These are phyloP conservation scores for Tiphia femorata DNA, from an alignment of 2,888 invertebrate species.

Conservation along the genomic window DNA sequence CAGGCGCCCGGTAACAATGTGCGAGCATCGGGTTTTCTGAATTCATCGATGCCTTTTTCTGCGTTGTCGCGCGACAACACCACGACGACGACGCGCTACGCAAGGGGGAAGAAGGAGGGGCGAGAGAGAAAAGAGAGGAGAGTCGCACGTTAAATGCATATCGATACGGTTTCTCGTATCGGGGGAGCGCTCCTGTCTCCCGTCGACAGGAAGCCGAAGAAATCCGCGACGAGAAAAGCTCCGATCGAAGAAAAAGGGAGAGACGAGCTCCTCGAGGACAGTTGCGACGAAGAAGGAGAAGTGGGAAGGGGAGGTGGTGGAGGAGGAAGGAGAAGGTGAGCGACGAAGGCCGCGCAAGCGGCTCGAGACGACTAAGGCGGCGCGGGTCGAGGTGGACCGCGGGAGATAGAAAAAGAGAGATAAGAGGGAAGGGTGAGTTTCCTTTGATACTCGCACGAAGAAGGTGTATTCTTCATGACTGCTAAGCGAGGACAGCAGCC, in stretches of 20 bases:
- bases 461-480: neutral
- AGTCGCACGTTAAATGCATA: conserved; percentile 16
- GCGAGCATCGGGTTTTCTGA: conserved; percentile 24
- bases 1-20: conserved; percentile 24
- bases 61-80: conserved; percentile 4
- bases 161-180: conserved; percentile 12
- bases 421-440: neutral
- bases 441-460: neutral
- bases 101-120: neutral
- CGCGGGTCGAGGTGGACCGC: neutral
- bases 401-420: neutral
- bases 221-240: conserved; percentile 5
- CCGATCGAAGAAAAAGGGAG: conserved; percentile 1
- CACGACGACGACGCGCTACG: neutral
- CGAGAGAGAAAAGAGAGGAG: neutral
- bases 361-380: neutral
- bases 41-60: conserved; percentile 24
- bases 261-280: neutral
- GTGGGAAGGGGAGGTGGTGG: no score
- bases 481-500: neutral
- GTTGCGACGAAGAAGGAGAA: neutral
- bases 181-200: neutral
- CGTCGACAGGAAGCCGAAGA: conserved; percentile 5
- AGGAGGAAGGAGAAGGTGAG: no score
- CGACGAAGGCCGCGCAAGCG: neutral